Conservation (phyloP, 2,888 invertebrate genomes). For the Tiliacea aurago region DNA sequence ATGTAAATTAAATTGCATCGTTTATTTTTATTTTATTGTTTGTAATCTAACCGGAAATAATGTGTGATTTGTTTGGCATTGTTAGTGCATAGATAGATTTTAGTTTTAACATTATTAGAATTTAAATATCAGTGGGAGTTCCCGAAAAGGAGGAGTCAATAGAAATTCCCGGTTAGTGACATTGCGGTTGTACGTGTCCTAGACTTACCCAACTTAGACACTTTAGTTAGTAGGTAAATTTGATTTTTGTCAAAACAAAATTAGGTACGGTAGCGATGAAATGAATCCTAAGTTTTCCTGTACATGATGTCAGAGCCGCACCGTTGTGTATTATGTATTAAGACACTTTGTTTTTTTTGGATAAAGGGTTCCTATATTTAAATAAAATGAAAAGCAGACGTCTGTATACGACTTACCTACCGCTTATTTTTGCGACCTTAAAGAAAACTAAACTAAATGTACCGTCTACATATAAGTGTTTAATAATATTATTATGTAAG, state of each 20-base stretch:
- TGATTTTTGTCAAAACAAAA: not conserved
- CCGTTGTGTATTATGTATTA: too few relatives aligned
- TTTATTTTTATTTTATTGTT: conserved; percentile 5
- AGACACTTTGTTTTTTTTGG: too few relatives aligned
- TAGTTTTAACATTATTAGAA: not conserved
- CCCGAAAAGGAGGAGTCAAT: not conserved
- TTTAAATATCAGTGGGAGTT: conserved; percentile 5
- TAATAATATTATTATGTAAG: not conserved
- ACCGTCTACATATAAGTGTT: not conserved
- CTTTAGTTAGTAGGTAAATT: not conserved
- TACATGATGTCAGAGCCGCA: too few relatives aligned
- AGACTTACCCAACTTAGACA: not conserved
- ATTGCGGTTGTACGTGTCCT: conserved; percentile 3
- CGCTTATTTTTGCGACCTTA: not conserved
- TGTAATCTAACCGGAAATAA: not conserved
- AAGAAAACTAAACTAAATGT: not conserved
- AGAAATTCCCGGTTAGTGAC: conserved; percentile 15
- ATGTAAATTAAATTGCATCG: too few relatives aligned
- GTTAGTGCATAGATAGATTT: not conserved
- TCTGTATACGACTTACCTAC: too few relatives aligned
- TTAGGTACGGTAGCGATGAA: not conserved
- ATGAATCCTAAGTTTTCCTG: not conserved
- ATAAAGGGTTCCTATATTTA: too few relatives aligned
- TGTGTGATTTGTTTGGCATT: not conserved
- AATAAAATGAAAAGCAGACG: too few relatives aligned